A percentile compares a stretch with the other conserved stretches of the same genome.
Conservation (phyloP, 2,888 invertebrate genomes). For the Drosophila melanosoma region DNA sequence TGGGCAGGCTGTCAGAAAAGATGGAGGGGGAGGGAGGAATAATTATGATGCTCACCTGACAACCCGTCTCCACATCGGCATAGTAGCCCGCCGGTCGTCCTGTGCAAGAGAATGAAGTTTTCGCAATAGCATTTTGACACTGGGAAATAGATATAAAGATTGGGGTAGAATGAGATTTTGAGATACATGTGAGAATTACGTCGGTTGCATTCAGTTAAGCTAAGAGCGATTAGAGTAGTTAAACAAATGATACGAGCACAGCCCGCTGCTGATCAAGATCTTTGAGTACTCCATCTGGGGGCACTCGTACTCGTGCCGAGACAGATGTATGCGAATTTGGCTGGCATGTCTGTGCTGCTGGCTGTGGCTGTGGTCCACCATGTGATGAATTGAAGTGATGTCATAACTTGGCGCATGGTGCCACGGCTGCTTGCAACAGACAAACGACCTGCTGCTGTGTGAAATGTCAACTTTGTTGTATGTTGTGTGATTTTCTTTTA, state of each 20-base stretch:
- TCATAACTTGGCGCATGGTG: constrained; percentile 77
- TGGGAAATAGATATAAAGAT: neutral
- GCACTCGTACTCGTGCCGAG: constrained; percentile 28
- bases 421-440: constrained; percentile 75
- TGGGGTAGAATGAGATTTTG: neutral
- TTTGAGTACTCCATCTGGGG: constrained; percentile 33
- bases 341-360: constrained; percentile 15
- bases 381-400: constrained; percentile 77
- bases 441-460: constrained; percentile 70
- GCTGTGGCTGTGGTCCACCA: constrained; percentile 48
- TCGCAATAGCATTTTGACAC: constrained; percentile 59
- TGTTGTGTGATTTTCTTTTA: constrained; percentile 17
- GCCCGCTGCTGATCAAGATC: constrained; percentile 60
- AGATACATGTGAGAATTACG: constrained; percentile 13
- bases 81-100: constrained; percentile 90
- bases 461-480: constrained; percentile 74
- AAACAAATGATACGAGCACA: constrained; percentile 44
- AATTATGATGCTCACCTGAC: constrained; percentile 87
- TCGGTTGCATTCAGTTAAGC: constrained; percentile 43
- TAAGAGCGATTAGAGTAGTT: constrained; percentile 44
- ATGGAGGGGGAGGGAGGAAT: too few species aligned
- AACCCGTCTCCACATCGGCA: constrained; percentile 90
- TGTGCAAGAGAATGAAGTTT: constrained; percentile 88
- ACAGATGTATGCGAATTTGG: constrained; percentile 21
- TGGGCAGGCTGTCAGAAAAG: too few species aligned